Base-by-base conservation (phyloP, 2,113 vertebrate genomes). In the Manacus vitellinus region DNA sequence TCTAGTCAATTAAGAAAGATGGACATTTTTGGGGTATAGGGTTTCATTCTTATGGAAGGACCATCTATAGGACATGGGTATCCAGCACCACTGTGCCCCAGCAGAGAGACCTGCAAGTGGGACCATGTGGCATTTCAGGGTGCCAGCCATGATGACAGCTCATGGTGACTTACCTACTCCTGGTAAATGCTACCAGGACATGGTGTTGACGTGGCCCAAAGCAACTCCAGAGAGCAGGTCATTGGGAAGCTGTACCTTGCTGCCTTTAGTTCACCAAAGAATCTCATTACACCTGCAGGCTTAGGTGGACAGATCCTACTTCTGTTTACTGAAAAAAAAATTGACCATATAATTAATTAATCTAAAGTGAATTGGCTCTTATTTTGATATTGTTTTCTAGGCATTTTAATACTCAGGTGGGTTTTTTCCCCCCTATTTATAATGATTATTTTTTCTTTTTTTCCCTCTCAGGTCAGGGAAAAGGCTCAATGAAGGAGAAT, bases 401-500 rank as follows among this genome's bases (percentile, higher is more conserved):
- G 1, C 35, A 55, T 15, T 49, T 75, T 25, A 62, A n/a, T 56
- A 49, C 18, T 66, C 37, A 20, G 3, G 4, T 41, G 3, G 15
- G 1, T 0, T 17, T 24, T 52, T 46, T 20, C 2, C 5, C 11
- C 5, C 16, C 8, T 14, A 3, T 3, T 52, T 77, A 30, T 55
- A 68, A 15, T 43, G 35, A 22, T 54, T 14, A 5, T 52, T 62
- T 44, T 23, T 12, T 55, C 3, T 15, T 9, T 37, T 41, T 78
- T 33, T 13, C 4, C 2, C 9, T 31, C n/a, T 7, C 27, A 70
- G 62, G 33, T 6, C 7, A 68, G 56, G 25, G 31, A 62, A 85
- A 85, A 74, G 25, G 9, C 7, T 79, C 30, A 72, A 1, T 56
- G 20, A 88, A 81, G 73, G 43, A 67, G 12, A 90, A 23, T 61